Conservation (phyloP, 2,113 vertebrate genomes). For the Callipepla californica region DNA sequence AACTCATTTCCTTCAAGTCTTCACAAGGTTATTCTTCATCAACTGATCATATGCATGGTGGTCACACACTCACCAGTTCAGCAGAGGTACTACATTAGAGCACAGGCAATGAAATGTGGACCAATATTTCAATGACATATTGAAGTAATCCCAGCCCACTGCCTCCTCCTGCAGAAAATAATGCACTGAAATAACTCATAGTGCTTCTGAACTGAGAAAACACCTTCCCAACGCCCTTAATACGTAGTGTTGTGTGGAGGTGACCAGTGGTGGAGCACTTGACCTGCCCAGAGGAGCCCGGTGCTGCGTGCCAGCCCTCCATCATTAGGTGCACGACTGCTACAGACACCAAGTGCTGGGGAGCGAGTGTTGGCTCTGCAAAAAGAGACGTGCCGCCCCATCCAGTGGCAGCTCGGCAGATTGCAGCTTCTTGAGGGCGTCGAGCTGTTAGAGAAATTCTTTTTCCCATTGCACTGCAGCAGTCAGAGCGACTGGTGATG, state of each 20-base stretch:
- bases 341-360: too few species aligned
- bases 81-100: neutral
- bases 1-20: neutral
- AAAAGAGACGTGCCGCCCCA: constrained; percentile 69
- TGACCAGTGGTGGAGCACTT: neutral
- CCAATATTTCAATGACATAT: neutral
- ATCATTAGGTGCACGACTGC: accelerated
- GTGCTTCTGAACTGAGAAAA: constrained; percentile 47
- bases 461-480: neutral
- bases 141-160: neutral
- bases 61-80: neutral
- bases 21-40: neutral
- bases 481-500: neutral
- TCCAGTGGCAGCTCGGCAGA: constrained; percentile 60
- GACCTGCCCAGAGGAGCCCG: neutral
- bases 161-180: constrained; percentile 30
- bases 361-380: neutral
- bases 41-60: neutral
- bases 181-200: neutral
- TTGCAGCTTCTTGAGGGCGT: neutral
- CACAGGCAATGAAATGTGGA: neutral
- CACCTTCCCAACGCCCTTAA: neutral
- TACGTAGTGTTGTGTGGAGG: neutral
- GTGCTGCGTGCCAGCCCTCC: neutral
- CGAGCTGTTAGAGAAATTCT: neutral